phyloP scores from a whole-genome alignment of 2,113 vertebrate species.

The Apistogramma diplotaenia region DNA sequence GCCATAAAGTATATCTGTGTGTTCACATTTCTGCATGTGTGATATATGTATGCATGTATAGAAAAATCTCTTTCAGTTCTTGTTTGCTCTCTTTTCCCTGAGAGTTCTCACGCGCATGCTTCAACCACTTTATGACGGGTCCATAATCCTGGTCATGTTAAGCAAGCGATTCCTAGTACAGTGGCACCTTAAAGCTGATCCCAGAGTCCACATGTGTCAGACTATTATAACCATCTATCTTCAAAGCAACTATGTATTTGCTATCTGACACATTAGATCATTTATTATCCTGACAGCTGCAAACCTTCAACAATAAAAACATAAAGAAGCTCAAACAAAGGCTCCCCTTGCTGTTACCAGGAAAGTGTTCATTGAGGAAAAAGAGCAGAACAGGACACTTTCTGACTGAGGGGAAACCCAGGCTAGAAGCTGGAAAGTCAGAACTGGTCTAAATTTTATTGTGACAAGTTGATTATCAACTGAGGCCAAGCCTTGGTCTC shows the following conservation, averaged over 20 bases:
- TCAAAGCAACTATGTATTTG: background rate
- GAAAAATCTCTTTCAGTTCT: background rate
- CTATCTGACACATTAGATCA: conserved; percentile 20
- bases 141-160: conserved; percentile 5
- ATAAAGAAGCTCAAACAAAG: background rate
- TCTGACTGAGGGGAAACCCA: too few relatives aligned
- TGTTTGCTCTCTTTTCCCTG: background rate
- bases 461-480: conserved; percentile 15
- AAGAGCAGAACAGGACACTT: background rate
- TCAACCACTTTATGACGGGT: background rate
- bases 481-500: background rate
- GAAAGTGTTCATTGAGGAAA: background rate
- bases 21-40: background rate
- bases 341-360: background rate
- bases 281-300: conserved; percentile 24
- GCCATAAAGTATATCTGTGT: too few relatives aligned
- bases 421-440: background rate
- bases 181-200: background rate
- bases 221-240: background rate
- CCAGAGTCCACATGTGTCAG: conserved; percentile 1
- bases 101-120: background rate
- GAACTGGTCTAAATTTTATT: background rate
- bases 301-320: conserved; percentile 49
- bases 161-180: conserved; percentile 14
- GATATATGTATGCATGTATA: background rate